phyloP scores from a whole-genome alignment of 1,140 invertebrate species.

The Calosoma granatense region DNA sequence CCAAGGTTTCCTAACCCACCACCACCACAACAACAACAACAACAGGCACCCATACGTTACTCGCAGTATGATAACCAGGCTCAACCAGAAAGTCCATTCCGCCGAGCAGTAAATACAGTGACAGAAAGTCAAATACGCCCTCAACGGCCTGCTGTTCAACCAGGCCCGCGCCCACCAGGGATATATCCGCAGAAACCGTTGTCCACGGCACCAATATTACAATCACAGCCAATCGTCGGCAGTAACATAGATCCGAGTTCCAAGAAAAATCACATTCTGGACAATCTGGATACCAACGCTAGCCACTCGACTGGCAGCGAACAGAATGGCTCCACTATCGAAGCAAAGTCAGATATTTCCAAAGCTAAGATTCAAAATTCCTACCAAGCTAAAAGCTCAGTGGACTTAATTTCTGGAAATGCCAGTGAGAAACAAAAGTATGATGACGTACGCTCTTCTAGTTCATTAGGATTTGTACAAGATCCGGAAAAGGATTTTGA shows the following conservation, averaged over 20 bases:
- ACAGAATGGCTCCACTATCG: constrained; percentile 30
- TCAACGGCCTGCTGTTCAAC: constrained; percentile 19
- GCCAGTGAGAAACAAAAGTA: background rate
- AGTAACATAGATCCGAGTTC: constrained; percentile 13
- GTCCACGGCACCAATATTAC: background rate
- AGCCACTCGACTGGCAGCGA: constrained; percentile 28
- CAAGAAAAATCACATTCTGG: constrained; percentile 37
- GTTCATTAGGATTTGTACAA: background rate
- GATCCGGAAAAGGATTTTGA: background rate
- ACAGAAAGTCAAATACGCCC: background rate
- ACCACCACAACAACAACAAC: background rate
- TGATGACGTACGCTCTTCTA: background rate
- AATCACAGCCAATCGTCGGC: background rate
- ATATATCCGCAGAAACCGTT: constrained; percentile 26
- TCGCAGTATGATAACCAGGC: constrained; percentile 13
- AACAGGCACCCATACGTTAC: constrained; percentile 13
- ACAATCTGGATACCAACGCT: constrained; percentile 31
- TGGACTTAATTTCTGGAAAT: background rate
- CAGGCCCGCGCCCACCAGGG: constrained; percentile 19
- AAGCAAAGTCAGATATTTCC: background rate
- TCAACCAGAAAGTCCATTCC: background rate
- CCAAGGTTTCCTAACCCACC: background rate
- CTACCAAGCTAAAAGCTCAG: too few relatives aligned
- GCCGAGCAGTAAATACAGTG: background rate
- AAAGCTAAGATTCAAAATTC: background rate